Conservation (phyloP, 2,113 vertebrate genomes). For the Candoia aspera region DNA sequence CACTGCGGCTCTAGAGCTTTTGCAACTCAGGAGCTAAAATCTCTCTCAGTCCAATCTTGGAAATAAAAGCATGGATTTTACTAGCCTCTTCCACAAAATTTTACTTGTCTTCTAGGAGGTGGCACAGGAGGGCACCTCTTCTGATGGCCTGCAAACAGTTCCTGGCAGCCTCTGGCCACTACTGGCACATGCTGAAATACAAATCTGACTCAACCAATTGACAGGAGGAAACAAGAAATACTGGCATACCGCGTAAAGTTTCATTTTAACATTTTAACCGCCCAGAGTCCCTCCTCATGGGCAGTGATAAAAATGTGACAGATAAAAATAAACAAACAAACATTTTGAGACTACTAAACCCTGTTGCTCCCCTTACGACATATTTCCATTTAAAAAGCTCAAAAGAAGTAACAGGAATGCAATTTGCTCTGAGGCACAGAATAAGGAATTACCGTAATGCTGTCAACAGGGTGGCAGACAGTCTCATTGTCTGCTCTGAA, state of each 20-base stretch:
- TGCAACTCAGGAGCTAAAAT: not conserved
- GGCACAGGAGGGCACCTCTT: no score
- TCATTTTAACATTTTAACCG: conserved; percentile 14
- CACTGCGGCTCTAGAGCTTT: no score
- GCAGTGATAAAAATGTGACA: no score
- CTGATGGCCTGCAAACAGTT: not conserved
- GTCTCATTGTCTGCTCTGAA: not conserved
- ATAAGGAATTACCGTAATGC: no score
- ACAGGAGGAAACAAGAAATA: not conserved
- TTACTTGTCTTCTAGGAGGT: not conserved
- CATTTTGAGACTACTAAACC: conserved; percentile 28
- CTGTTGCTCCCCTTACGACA: not conserved
- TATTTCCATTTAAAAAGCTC: conserved; percentile 24
- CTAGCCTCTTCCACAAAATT: not conserved
- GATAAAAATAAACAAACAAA: no score
- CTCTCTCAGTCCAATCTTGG: not conserved
- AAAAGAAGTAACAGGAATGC: no score
- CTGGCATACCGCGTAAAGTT: not conserved
- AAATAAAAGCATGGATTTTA: not conserved
- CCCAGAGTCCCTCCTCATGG: no score
- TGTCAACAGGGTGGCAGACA: not conserved
- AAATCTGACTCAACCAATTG: not conserved
- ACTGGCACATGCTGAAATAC: not conserved
- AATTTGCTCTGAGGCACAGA: no score
- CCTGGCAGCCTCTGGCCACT: not conserved